A percentile compares a stretch with the other conserved stretches of the same genome.
Conservation (phyloP, 64 coral and sea anemone genomes). For the Hydrozoanthus tunicans region DNA sequence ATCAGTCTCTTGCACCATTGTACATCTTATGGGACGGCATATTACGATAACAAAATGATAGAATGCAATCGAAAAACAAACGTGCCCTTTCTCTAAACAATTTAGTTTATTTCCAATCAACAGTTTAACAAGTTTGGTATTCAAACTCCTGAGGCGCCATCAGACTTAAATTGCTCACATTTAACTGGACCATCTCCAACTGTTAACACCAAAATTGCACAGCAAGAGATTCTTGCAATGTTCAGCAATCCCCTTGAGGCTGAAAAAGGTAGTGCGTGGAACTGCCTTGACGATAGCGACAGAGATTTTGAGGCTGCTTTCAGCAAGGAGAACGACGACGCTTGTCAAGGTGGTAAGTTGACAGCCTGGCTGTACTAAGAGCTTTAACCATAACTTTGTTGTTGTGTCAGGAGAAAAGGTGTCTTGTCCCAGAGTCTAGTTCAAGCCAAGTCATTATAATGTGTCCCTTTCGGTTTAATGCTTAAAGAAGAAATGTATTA, state of each 20-base stretch:
- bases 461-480: too few species aligned
- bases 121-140: conserved; percentile 16
- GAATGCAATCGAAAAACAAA: too few species aligned
- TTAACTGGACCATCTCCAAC: conserved; percentile 24
- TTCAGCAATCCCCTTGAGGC: conserved; percentile 44
- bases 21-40: too few species aligned
- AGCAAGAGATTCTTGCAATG: conserved; percentile 28
- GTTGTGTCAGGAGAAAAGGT: not conserved
- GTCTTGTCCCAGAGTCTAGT: too few species aligned
- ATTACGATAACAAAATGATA: too few species aligned
- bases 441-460: too few species aligned
- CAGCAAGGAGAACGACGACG: conserved; percentile 31
- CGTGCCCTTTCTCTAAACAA: not conserved
- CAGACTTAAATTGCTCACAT: conserved; percentile 20
- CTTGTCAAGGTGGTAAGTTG: conserved; percentile 10
- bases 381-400: not conserved
- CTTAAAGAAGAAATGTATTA: too few species aligned
- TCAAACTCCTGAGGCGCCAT: conserved; percentile 2
- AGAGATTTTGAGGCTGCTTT: conserved; percentile 47
- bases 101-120: not conserved
- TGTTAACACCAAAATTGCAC: conserved; percentile 54
- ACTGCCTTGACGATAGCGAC: not conserved
- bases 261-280: not conserved
- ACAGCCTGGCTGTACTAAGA: not conserved
- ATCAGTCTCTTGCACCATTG: too few species aligned